Evolutionary conservation across 2,888 invertebrate species (phyloP), one percentile per base, ranked within the genome.

Genomic region (Encarsia formosa): DNA sequence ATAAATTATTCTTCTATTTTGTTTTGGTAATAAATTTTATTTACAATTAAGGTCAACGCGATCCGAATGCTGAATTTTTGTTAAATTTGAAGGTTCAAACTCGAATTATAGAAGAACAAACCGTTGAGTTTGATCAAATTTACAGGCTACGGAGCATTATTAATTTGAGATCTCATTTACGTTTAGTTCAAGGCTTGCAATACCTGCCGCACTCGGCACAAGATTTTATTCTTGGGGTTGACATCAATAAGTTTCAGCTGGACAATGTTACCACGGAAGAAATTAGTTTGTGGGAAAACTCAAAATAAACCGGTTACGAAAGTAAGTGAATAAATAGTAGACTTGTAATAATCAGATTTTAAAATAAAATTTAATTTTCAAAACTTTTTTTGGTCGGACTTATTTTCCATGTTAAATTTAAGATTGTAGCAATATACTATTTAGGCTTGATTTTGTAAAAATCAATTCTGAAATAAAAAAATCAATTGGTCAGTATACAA

Each of bases 101-200:
- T 9, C 69, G 64, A 51, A 54, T 52, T 4, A 52, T 68, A 1
- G 59, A 63, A 4, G 47, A 56, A 3, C 49, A 59, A 6, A 59
- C 49, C 6, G 32, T 67, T 8, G 42, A 54, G 19, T 59, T 67
- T 5, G 64, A 69, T 34, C 61, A 63, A 49, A 54, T 69, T 16
- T 60, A 66, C 19, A 62, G 66, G 57, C 41, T 76, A 1, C 65
- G 71, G 59, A 62, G 68, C 8, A 62, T 76, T 4, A 64, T 66
- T 8, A 74, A 76, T 53, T 61, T 78, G 29, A 66, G 71, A 8
- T 60, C 78, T 3, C 79, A 80, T 56, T 68, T 85, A 53, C 77
- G 80, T 53, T 71, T 81, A 51, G 79, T 86, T 52, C 81, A 81
- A 65, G 82, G 86, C 0, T 76, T 87, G 58, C 80, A 82, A 54